Evolutionary conservation across 2,113 vertebrate species (phyloP).

Genomic region (Brevimyrus niger): DNA sequence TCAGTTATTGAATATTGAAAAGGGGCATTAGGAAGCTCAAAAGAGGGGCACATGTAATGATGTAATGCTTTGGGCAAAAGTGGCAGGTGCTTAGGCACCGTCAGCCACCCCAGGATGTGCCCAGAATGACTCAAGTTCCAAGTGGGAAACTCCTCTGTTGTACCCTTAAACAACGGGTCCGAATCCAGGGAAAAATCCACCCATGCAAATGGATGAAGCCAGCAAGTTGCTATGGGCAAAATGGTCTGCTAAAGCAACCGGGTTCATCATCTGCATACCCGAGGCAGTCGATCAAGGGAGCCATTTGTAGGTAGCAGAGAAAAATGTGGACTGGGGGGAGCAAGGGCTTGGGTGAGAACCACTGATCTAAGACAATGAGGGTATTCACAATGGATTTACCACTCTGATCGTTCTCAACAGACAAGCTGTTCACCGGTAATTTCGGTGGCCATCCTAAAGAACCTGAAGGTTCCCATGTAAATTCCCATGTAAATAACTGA

Average conservation of each 20-base stretch:
- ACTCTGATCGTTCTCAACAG: neutral
- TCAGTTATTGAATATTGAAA: neutral
- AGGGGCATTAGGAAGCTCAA: neutral
- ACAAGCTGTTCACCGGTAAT: neutral
- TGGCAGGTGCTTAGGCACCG: neutral
- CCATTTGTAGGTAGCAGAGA: neutral
- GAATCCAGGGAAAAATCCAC: neutral
- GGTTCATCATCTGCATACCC: neutral
- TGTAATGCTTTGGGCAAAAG: neutral
- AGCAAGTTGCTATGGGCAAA: neutral
- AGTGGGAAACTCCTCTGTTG: neutral
- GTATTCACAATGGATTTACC: neutral
- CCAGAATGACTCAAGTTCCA: neutral
- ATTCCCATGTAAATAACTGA: neutral
- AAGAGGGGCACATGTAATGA: neutral
- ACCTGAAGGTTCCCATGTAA: neutral
- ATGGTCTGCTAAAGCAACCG: neutral
- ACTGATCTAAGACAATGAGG: neutral
- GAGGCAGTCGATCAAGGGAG: neutral
- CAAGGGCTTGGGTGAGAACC: neutral
- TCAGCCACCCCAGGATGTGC: neutral
- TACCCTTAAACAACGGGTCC: neutral
- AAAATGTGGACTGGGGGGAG: neutral
- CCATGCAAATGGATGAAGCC: neutral
- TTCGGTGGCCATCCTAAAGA: neutral